Evolutionary conservation across 2,113 vertebrate genomes (phyloP), one percentile per base, ranked within the genome.

Genomic region (Struthio camelus): DNA sequence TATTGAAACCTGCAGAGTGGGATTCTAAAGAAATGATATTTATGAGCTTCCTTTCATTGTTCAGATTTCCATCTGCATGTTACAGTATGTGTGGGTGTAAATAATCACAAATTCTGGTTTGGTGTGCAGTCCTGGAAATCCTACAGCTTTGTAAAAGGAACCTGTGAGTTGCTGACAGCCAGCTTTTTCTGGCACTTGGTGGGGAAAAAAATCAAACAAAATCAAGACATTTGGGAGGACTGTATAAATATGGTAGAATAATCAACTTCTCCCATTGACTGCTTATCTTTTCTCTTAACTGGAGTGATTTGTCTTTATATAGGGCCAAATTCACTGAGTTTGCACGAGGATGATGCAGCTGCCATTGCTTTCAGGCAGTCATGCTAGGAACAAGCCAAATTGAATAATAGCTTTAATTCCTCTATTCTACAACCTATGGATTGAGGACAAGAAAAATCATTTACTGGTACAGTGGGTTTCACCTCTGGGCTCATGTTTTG

Each of bases 131-230:
- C 80, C 75, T 96, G 83, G 88, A 94, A 95, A 88, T 89, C 86
- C 90, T 95, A 79, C 76, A 89, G n/a, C 73, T 97, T 94, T 96
- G 88, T 92, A 89, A 92, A 95, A 89, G 69, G 76, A 96, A 96
- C 94, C 88, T 94, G 65, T 0, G 69, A 90, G 90, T 44, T 95
- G 80, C 88, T 94, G 92, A 89, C 89, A 95, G 69, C 28, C 85
- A 92, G 72, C 24, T 92, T 42, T 92, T 96, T 93, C 69, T 94
- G 94, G 85, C 80, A 92, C 46, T 92, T 92, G 56, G 69, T 95
- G 70, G 65, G 16, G 16, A 56, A 58, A 84, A 93, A 90, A 90
- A 91, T 93, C 59, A 93, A 94, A 67, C 36, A 88, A 84, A 96
- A 94, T 80, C 69, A 87, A 93, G 80, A 81, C 61, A 61, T 85